These are phyloP conservation scores for Rallus limicola DNA, from an alignment of 2,113 vertebrate species.

Conservation along the genomic window DNA sequence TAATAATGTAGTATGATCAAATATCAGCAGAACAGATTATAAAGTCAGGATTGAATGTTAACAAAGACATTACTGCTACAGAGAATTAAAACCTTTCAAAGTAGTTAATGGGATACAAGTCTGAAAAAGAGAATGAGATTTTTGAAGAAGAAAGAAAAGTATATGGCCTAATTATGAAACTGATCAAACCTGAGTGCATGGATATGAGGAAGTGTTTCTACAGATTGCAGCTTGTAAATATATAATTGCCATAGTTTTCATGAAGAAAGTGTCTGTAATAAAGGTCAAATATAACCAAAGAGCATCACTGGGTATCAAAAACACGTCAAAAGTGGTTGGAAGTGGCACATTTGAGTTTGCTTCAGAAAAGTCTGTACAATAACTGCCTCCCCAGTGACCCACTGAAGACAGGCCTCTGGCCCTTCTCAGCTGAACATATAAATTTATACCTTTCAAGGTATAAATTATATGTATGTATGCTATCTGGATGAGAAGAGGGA, in stretches of 20 bases:
- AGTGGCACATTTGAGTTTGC: neutral
- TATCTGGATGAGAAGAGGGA: neutral
- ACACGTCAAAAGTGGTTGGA: rapidly evolving
- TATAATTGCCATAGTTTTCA: neutral
- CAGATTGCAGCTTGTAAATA: neutral
- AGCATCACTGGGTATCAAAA: neutral
- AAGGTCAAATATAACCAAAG: neutral
- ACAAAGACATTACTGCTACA: neutral
- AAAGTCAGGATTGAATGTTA: neutral
- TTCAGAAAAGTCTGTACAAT: neutral
- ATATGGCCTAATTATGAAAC: neutral
- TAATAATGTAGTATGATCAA: neutral
- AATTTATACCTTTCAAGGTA: neutral
- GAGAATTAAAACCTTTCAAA: neutral
- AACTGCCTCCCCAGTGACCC: neutral
- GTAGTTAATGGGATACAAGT: neutral
- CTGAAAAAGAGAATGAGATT: neutral
- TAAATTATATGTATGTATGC: neutral
- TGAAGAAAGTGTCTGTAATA: neutral
- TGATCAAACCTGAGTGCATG: neutral
- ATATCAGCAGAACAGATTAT: neutral
- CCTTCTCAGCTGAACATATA: neutral
- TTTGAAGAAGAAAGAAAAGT: neutral
- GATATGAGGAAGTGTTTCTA: neutral
- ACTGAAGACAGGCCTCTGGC: neutral